Percentiles rank a stretch among this genome's conserved stretches.
These are phyloP conservation scores for Brachypalpus laphriformis DNA, from an alignment of 2,888 invertebrate genomes.

Conservation along the genomic window DNA sequence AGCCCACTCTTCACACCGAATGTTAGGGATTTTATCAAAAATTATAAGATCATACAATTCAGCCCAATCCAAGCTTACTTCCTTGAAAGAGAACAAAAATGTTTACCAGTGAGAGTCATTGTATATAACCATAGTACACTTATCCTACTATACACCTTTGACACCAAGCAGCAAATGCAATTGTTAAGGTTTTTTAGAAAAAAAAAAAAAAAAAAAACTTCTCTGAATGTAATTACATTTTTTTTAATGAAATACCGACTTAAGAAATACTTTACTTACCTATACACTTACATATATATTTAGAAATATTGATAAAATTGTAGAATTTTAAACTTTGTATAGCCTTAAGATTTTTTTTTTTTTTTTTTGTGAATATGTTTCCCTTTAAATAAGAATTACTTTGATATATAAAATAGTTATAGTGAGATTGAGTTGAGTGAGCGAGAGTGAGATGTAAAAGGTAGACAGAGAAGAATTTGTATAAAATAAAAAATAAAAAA, in stretches of 20 bases:
- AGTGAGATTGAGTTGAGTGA: slow-evolving; percentile 57
- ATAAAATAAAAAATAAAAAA: slow-evolving; percentile 33
- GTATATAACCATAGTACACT: slow-evolving; percentile 27
- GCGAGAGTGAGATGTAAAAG: slow-evolving; percentile 62
- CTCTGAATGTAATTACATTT: slow-evolving; percentile 19
- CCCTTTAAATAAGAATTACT: slow-evolving; percentile 49
- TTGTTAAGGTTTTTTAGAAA: slow-evolving; percentile 17
- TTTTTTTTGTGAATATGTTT: slow-evolving; percentile 65
- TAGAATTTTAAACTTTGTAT: slow-evolving; percentile 66
- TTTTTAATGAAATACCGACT: slow-evolving; percentile 27
- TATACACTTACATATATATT: not conserved
- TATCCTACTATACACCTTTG: slow-evolving; percentile 13
- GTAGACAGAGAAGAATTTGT: slow-evolving; percentile 38
- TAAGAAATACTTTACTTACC: slow-evolving; percentile 29
- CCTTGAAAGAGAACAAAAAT: not conserved
- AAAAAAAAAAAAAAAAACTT: slow-evolving; percentile 15
- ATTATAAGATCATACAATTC: not conserved
- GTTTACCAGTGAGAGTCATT: slow-evolving; percentile 41
- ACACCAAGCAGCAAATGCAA: slow-evolving; percentile 33
- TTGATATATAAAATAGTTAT: slow-evolving; percentile 50
- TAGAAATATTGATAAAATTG: slow-evolving; percentile 37
- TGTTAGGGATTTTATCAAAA: not conserved
- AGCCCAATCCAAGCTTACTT: not conserved
- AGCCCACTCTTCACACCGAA: not conserved
- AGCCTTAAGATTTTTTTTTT: slow-evolving; percentile 43